Percentiles rank a stretch among this genome's conserved stretches.
Evolutionary conservation across 2,113 vertebrate species (phyloP).

Genomic region (Phodopus roborovskii): DNA sequence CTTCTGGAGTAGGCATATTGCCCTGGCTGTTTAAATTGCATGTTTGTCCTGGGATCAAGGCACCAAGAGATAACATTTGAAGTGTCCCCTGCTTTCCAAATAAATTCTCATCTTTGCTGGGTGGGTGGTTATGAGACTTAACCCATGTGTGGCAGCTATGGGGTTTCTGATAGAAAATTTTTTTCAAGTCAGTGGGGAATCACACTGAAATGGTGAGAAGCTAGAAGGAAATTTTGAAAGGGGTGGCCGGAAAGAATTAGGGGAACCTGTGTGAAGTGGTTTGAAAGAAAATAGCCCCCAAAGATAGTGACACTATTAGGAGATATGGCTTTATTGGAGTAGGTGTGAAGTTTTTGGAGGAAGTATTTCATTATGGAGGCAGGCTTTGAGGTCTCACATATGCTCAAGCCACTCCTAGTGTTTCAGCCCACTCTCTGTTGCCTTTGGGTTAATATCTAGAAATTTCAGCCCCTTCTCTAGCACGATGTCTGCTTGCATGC

Average conservation of each 20-base stretch:
- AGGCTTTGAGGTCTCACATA: no score
- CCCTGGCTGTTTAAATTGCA: not conserved
- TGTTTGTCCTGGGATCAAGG: not conserved
- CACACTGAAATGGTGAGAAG: not conserved
- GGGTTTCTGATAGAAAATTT: not conserved
- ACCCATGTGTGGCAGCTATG: not conserved
- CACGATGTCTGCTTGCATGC: no score
- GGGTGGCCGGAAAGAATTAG: not conserved
- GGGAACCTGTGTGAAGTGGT: not conserved
- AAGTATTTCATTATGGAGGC: no score
- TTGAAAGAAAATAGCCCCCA: no score
- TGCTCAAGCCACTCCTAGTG: no score
- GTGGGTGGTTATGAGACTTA: not conserved
- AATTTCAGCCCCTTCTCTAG: no score
- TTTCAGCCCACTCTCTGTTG: no score
- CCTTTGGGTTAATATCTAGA: no score
- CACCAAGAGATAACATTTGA: not conserved
- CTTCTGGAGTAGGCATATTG: not conserved
- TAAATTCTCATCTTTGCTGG: not conserved
- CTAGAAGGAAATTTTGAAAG: not conserved
- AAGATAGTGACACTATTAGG: no score
- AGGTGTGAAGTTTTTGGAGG: no score
- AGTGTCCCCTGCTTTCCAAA: not conserved
- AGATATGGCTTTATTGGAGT: no score
- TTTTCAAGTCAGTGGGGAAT: not conserved